phyloP scores from a whole-genome alignment of 2,113 vertebrate genomes.

The Channa argus region DNA sequence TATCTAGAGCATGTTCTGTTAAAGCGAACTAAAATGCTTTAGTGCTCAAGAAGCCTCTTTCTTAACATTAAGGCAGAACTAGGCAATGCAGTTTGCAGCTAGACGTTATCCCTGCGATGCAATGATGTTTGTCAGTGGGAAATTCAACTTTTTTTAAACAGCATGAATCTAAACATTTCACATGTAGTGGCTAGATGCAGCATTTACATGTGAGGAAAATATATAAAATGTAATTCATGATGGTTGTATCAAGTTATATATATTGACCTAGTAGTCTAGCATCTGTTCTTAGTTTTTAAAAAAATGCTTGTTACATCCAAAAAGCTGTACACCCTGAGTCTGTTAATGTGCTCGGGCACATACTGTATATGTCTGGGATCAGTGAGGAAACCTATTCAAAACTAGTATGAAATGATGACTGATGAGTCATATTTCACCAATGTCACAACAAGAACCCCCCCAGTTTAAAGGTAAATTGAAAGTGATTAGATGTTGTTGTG shows the following conservation, averaged over 20 bases:
- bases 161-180: neutral
- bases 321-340: neutral
- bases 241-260: conserved; percentile 1
- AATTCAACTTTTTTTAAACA: conserved; percentile 22
- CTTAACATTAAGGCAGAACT: conserved; percentile 10
- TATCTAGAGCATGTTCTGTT: neutral
- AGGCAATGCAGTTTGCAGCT: conserved; percentile 23
- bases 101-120: conserved; percentile 6
- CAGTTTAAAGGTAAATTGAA: conserved; percentile 49
- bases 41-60: neutral
- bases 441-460: conserved; percentile 37
- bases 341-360: neutral
- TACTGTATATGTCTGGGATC: conserved; percentile 6
- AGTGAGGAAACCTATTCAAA: conserved; percentile 24
- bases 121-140: conserved; percentile 30
- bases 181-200: neutral
- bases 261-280: conserved; percentile 6
- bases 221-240: neutral
- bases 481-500: conserved; percentile 40
- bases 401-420: conserved; percentile 8
- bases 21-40: no score
- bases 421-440: conserved; percentile 33
- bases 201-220: conserved; percentile 2
- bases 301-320: no score
- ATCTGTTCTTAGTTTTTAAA: conserved; percentile 2